Evolutionary conservation across 2,888 invertebrate genomes (phyloP).

Genomic region (Scaptomyza tumidula): DNA sequence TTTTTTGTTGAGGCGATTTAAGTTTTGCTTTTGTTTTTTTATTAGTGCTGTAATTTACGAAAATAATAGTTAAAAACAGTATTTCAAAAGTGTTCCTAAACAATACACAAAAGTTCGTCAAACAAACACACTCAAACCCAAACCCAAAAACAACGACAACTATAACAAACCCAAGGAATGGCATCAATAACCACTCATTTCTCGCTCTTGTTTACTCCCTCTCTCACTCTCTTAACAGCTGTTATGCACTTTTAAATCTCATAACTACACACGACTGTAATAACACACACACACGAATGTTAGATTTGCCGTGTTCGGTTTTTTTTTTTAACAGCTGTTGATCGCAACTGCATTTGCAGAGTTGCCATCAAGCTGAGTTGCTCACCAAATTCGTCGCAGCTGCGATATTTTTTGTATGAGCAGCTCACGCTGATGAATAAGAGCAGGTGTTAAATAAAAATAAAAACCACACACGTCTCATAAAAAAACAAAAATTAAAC

Average conservation of each 20-base stretch:
- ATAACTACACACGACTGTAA: slow-evolving; percentile 2
- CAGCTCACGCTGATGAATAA: slow-evolving; percentile 60
- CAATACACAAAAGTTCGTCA: slow-evolving; percentile 29
- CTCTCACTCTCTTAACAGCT: slow-evolving; percentile 32
- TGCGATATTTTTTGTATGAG: slow-evolving; percentile 33
- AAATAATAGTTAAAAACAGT: slow-evolving; percentile 28
- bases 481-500: slow-evolving; percentile 43
- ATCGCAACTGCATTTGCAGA: slow-evolving; percentile 50
- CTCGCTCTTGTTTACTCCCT: slow-evolving; percentile 6
- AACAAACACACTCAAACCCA: neutral
- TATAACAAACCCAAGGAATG: slow-evolving; percentile 29
- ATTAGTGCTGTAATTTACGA: slow-evolving; percentile 44
- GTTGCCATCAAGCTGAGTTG: slow-evolving; percentile 46
- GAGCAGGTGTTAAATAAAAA: slow-evolving; percentile 76
- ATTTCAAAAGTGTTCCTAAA: slow-evolving; percentile 20
- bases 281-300: slow-evolving; percentile 24
- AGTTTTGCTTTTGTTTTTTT: slow-evolving; percentile 31
- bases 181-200: neutral
- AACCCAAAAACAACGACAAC: slow-evolving; percentile 42
- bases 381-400: slow-evolving; percentile 37
- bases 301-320: slow-evolving; percentile 2
- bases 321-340: slow-evolving; percentile 52
- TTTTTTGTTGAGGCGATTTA: slow-evolving; percentile 52
- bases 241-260: slow-evolving; percentile 27
- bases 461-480: slow-evolving; percentile 37